A percentile compares a stretch with the other conserved stretches of the same genome.
These are phyloP conservation scores for Chelonia mydas DNA, from an alignment of 2,797 vertebrate species.

Conservation along the genomic window DNA sequence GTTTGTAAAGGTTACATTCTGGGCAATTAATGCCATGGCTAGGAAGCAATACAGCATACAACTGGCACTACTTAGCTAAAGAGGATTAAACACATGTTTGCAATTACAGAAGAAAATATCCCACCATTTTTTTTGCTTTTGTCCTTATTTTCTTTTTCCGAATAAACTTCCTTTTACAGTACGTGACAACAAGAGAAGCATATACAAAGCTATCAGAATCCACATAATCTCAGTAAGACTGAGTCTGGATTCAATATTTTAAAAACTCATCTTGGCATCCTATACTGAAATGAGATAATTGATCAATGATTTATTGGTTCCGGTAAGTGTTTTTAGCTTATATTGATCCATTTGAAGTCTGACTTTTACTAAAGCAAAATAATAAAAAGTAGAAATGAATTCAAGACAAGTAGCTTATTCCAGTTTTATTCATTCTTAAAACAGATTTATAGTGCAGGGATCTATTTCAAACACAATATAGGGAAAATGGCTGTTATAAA, in stretches of 20 bases:
- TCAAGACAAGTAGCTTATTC: neutral
- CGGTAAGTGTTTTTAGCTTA: neutral
- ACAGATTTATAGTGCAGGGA: neutral
- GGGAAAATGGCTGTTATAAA: neutral
- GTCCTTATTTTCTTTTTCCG: neutral
- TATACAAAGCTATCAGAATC: neutral
- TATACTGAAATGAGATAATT: neutral
- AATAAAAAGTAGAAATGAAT: slow-evolving; percentile 1
- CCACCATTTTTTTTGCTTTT: neutral
- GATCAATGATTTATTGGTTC: neutral
- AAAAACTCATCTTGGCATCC: neutral
- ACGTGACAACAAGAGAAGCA: neutral
- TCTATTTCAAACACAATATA: neutral
- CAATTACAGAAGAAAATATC: neutral
- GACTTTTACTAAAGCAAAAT: neutral
- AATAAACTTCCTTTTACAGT: neutral
- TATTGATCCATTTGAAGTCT: neutral
- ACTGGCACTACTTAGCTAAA: neutral
- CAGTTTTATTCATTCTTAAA: slow-evolving; percentile 29
- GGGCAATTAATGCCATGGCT: neutral
- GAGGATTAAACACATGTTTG: neutral
- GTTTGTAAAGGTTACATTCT: slow-evolving; percentile 21
- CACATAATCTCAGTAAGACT: neutral
- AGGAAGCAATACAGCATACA: neutral
- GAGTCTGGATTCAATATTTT: neutral